phyloP scores from a whole-genome alignment of 2,113 vertebrate genomes.

The Lagenorhynchus albirostris region DNA sequence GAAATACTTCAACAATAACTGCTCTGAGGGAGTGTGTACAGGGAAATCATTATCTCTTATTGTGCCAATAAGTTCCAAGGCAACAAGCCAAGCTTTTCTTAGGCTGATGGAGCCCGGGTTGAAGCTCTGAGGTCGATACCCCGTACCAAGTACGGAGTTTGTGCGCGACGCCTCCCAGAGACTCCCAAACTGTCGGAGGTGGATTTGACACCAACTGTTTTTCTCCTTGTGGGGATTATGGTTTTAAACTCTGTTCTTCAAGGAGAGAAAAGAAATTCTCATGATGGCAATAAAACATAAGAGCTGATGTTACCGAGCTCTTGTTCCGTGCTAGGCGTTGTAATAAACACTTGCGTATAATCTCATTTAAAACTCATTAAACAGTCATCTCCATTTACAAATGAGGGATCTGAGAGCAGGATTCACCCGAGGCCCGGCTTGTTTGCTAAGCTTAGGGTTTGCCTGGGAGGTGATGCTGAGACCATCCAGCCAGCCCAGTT shows the following conservation, averaged over 20 bases:
- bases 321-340: background rate
- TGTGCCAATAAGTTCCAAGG: conserved; percentile 65
- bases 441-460: background rate
- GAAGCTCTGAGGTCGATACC: background rate
- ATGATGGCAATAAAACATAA: background rate
- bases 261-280: background rate
- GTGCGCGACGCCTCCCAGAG: background rate
- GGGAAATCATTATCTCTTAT: conserved; percentile 70
- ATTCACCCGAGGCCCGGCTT: too few relatives aligned
- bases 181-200: background rate
- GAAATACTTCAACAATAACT: conserved; percentile 75
- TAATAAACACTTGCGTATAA: background rate
- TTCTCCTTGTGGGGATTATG: background rate
- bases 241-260: background rate
- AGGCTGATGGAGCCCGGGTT: background rate
- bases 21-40: conserved; percentile 60
- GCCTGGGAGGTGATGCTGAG: background rate
- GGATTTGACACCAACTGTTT: background rate
- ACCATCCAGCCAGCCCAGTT: accelerated
- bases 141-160: background rate
- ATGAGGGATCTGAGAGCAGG: background rate
- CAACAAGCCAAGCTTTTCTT: conserved; percentile 65
- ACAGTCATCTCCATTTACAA: background rate
- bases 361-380: background rate
- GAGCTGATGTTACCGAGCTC: background rate